Evolutionary conservation across 2,797 vertebrate species (phyloP).

Genomic region (Tragelaphus eurycerus): DNA sequence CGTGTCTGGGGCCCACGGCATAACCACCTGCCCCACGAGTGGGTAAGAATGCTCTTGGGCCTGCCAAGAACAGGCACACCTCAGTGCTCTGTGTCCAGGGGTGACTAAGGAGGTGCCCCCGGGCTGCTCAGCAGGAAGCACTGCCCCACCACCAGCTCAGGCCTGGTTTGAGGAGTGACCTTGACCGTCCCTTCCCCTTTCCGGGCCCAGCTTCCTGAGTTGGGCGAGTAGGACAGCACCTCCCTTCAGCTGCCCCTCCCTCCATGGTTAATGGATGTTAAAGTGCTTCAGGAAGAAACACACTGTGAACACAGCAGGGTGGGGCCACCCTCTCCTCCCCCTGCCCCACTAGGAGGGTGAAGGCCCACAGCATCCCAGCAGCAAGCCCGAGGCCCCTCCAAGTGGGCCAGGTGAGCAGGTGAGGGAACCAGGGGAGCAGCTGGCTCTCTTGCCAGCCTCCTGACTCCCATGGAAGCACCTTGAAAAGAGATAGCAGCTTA

Average conservation of each 20-base stretch:
- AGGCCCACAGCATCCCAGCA: not conserved
- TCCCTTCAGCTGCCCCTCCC: not conserved
- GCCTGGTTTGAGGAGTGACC: not conserved
- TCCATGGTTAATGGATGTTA: not conserved
- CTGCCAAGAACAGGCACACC: not conserved
- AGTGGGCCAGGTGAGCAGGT: not conserved
- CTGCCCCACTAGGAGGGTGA: not conserved
- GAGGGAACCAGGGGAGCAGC: not conserved
- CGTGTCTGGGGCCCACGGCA: not conserved
- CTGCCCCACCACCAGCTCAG: not conserved
- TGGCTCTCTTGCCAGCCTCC: not conserved
- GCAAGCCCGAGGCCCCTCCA: not conserved
- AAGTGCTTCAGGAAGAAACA: not conserved
- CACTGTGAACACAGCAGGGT: not conserved
- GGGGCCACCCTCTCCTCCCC: not conserved
- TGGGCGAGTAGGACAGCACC: not conserved
- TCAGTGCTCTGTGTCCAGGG: not conserved
- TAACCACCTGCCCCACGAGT: not conserved
- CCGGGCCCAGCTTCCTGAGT: not conserved
- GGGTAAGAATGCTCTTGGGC: not conserved
- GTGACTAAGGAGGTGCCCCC: not conserved
- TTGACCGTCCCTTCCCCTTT: not conserved
- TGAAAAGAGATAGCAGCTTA: not conserved
- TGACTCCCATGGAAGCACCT: not conserved
- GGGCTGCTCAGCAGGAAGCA: not conserved